Evolutionary conservation across 2,113 vertebrate species (phyloP).

Genomic region (Phocoena sinus): DNA sequence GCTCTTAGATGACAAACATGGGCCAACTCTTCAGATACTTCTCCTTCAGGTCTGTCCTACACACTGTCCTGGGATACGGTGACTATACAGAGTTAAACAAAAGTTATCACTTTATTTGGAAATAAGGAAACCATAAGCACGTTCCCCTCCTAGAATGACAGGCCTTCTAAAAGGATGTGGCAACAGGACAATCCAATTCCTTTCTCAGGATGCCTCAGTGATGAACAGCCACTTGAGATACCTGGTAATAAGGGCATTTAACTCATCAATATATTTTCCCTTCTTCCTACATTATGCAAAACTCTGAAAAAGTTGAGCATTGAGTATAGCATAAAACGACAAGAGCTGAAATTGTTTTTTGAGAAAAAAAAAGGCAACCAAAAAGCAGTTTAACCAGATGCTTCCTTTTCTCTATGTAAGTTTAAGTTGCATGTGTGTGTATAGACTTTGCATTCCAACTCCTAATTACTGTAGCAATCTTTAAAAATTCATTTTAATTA

Average conservation of each 20-base stretch:
- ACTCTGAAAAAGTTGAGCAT: background rate
- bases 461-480: background rate
- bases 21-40: background rate
- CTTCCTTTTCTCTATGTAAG: background rate
- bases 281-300: background rate
- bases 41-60: background rate
- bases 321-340: background rate
- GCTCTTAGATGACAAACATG: background rate
- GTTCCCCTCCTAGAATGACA: background rate
- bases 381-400: conserved; percentile 13
- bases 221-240: background rate
- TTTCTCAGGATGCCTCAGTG: background rate
- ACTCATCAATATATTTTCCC: background rate
- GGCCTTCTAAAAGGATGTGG: background rate
- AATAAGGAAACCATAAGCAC: background rate
- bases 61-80: background rate
- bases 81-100: background rate
- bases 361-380: background rate
- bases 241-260: background rate
- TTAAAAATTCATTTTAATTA: conserved; percentile 52
- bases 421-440: background rate
- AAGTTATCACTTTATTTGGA: background rate
- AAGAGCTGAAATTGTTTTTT: background rate
- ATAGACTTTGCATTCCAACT: background rate
- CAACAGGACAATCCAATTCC: background rate